Evolutionary conservation across 2,797 vertebrate genomes (phyloP), one percentile per base, ranked within the genome.

Genomic region (Crocodylus rhombifer): DNA sequence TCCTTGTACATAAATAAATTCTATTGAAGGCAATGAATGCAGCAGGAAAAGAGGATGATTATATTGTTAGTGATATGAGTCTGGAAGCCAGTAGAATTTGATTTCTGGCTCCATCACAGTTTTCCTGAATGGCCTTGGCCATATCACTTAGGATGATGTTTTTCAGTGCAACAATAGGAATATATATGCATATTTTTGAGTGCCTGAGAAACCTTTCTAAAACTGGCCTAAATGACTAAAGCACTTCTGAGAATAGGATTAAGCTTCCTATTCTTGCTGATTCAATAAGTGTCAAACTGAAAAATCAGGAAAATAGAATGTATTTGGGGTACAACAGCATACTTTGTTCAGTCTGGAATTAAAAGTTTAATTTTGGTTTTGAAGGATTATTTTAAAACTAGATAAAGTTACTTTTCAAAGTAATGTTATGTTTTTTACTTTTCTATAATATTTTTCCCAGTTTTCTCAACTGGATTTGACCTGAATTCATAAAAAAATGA

Each of bases 231-330:
- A 42, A 12, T 65, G 12, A 18, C 18, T 64, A 13, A 4, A 33
- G 17, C 30, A 30, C 69, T 14, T 78, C 42, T 18, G 56, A 74
- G 14, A 91, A 57, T 10, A 23, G 2, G 21, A 4, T 30, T 51
- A 13, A 42, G 16, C 18, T 60, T 69, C 55, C 64, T 26, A 0
- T 1, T 0, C 2, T 75, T 10, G 26, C 57, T 25, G 23, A 16
- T 3, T 2, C 28, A 81, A 77, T 61, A 76, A 61, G 25, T 2
- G 30, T n/a, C 74, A 78, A 65, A 42, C 42, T 51, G 64, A 83
- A 65, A 74, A 33, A 51, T 51, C 42, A 51, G 10, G 42, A 51
- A 51, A 51, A 51, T 51, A 51, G 42, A 51, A 51, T 10, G 42
- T 51, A 51, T 51, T 51, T 51, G 42, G 42, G 42, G 10, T 51